Evolutionary conservation across 2,888 invertebrate genomes (phyloP).

Genomic region (Synanthedon myopaeformis): DNA sequence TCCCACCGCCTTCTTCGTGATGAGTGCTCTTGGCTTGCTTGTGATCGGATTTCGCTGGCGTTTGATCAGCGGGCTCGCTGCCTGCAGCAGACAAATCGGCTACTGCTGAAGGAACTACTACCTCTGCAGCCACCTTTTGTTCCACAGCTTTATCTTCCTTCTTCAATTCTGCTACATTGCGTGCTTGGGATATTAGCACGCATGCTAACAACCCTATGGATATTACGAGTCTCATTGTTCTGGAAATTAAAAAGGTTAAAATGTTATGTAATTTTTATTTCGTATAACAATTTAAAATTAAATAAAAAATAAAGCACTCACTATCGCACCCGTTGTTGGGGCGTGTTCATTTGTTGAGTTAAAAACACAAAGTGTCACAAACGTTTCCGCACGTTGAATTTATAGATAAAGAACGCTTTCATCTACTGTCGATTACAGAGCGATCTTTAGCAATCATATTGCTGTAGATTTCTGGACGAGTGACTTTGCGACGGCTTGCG

Average conservation of each 20-base stretch:
- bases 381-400: slow-evolving; percentile 50
- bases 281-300: slow-evolving; percentile 8
- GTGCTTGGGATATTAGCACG: slow-evolving; percentile 28
- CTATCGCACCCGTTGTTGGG: slow-evolving; percentile 17
- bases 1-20: slow-evolving; percentile 77
- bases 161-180: slow-evolving; percentile 36
- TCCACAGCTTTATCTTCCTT: slow-evolving; percentile 24
- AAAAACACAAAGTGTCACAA: slow-evolving; percentile 43
- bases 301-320: slow-evolving; percentile 13
- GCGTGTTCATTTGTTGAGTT: slow-evolving; percentile 33
- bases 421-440: slow-evolving; percentile 56
- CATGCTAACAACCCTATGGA: slow-evolving; percentile 36
- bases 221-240: slow-evolving; percentile 43
- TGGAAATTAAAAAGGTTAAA: slow-evolving; percentile 11
- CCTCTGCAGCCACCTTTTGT: slow-evolving; percentile 13
- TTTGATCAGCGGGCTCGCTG: slow-evolving; percentile 35
- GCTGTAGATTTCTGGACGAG: slow-evolving; percentile 63
- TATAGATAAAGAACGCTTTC: slow-evolving; percentile 62
- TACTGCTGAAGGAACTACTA: slow-evolving; percentile 5
- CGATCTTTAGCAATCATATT: slow-evolving; percentile 59
- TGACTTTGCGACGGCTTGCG: slow-evolving; percentile 35
- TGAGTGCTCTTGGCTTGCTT: slow-evolving; percentile 58
- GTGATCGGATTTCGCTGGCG: slow-evolving; percentile 63
- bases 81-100: slow-evolving; percentile 10
- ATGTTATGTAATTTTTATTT: no score